Base-by-base conservation (phyloP, 2,888 invertebrate species). In the Meandrusa payeni region DNA sequence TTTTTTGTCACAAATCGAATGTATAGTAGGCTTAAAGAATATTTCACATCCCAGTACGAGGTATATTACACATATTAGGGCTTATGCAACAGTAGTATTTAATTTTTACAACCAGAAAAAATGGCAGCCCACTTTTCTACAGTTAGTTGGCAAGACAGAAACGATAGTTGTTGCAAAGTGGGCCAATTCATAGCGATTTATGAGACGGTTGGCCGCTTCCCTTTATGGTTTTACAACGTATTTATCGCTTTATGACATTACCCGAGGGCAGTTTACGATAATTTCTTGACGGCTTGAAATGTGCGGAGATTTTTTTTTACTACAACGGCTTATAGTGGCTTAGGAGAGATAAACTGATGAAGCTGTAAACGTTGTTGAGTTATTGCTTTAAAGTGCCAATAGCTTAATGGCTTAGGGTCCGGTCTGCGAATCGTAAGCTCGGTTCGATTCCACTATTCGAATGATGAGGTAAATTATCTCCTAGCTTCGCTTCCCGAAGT, bases 191-290 rank as follows among this genome's bases (percentile, higher is more conserved):
- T 55, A 46, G 55, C 58, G 75, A 81, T 85, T 83, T 83, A 85
- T 76, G 76, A 56, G 57, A 73, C 63, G 69, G 69, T 66, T 70
- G 60, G 71, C 66, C 73, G 77, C 78, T 71, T 69, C 70, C 63
- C 66, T 79, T 83, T 83, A 85, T 82, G 80, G 80, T 76, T 85
- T 85, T 85, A 86, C 77, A 79, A 69, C 80, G 75, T 81, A 83
- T 85, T 86, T 83, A 86, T 86, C 66, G 79, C 58, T 86, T 85
- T 85, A 86, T 70, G 76, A 69, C 70, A 55, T 72, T 66, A 69
- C 74, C 37, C 31, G 57, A 70, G 58, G 64, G 59, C 61, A 66
- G 69, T 76, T 76, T 76, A 76, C 73, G 69, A 70, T 76, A 74
- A 76, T 77, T 69, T 64, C 59, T 43, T 34, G 45, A 38, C 43